Evolutionary conservation across 30 jellyfish, hydroid and myxozoan genomes (phyloP).

Genomic region (Haliclystus octoradiatus): DNA sequence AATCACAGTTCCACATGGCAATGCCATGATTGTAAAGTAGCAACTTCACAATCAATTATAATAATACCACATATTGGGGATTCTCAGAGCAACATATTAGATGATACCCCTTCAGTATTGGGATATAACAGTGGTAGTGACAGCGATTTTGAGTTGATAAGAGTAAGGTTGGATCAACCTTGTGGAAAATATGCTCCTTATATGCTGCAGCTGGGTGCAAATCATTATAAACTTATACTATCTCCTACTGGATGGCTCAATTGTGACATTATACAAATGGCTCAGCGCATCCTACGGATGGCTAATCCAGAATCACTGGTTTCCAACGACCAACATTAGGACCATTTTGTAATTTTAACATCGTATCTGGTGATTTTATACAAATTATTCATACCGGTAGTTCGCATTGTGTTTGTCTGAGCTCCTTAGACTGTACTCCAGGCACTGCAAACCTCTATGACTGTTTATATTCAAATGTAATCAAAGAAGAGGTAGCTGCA

Average conservation of each 20-base stretch:
- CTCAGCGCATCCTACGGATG: conserved; percentile 25
- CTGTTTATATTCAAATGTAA: too few species aligned
- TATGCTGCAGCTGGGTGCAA: conserved; percentile 17
- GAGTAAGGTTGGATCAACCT: too few species aligned
- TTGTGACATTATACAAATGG: conserved; percentile 30
- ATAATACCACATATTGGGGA: too few species aligned
- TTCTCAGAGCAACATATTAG: too few species aligned
- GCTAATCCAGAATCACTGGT: conserved; percentile 42
- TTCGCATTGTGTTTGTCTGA: conserved; percentile 19
- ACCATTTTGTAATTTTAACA: conserved; percentile 15
- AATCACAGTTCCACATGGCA: conserved; percentile 38
- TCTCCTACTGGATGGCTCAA: conserved; percentile 40
- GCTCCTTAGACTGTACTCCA: conserved; percentile 29
- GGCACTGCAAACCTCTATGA: conserved; percentile 24
- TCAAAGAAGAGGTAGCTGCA: too few species aligned
- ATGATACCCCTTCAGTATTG: too few species aligned
- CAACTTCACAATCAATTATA: too few species aligned
- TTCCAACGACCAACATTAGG: conserved; percentile 32
- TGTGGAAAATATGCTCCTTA: too few species aligned
- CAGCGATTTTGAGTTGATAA: too few species aligned
- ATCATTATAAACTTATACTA: conserved; percentile 19
- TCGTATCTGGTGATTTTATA: conserved; percentile 24
- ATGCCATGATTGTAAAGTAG: conserved; percentile 32
- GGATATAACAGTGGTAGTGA: too few species aligned
- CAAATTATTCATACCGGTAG: conserved; percentile 16